Conservation (phyloP, 2,797 vertebrate species). For the Onychomys arenicola region DNA sequence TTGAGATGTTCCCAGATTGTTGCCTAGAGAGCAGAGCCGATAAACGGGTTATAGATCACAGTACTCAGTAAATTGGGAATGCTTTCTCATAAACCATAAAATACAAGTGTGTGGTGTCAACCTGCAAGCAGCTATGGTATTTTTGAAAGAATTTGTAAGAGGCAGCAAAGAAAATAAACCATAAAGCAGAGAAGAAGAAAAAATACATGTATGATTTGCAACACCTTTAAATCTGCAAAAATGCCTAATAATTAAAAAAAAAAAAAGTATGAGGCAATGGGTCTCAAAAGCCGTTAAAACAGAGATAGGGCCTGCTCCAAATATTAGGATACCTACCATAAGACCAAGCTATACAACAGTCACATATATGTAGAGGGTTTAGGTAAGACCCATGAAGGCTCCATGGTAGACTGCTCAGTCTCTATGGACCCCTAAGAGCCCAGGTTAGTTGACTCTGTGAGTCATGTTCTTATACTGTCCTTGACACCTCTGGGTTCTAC, state of each 20-base stretch:
- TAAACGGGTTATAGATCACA: background rate
- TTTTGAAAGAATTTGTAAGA: background rate
- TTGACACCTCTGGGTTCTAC: background rate
- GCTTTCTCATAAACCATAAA: background rate
- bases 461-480: background rate
- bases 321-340: background rate
- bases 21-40: background rate
- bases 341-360: background rate
- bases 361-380: background rate
- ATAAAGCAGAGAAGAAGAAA: background rate
- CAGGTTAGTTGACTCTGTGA: background rate
- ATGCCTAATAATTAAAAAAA: background rate
- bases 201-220: background rate
- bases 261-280: background rate
- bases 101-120: background rate
- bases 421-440: background rate
- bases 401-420: background rate
- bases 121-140: background rate
- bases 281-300: no score
- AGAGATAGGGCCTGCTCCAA: background rate
- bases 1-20: background rate
- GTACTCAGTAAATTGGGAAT: background rate
- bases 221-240: background rate
- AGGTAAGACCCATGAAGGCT: background rate
- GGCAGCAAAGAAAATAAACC: background rate